Evolutionary conservation across 2,797 vertebrate species (phyloP).

Genomic region (Muscicapa comitata): DNA sequence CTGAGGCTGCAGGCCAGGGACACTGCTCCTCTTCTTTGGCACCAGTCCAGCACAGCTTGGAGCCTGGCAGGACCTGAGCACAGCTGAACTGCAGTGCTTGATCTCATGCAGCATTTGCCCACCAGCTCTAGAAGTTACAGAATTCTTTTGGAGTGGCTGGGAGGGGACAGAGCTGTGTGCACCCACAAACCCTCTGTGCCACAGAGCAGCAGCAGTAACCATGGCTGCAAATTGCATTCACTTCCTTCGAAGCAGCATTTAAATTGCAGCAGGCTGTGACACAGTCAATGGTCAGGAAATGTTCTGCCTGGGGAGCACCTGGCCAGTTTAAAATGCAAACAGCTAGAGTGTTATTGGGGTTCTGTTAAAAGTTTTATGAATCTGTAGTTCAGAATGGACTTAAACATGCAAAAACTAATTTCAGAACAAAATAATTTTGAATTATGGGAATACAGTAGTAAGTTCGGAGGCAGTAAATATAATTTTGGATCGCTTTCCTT

Average conservation of each 20-base stretch:
- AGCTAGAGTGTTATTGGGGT: background rate
- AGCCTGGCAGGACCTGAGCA: background rate
- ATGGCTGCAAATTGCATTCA: background rate
- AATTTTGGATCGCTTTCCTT: background rate
- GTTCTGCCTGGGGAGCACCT: background rate
- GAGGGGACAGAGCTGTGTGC: background rate
- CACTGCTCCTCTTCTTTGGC: background rate
- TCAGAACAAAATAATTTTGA: background rate
- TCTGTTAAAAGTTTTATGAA: background rate
- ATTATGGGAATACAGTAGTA: background rate
- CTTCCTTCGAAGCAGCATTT: background rate
- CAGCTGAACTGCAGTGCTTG: background rate
- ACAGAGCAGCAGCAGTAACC: background rate
- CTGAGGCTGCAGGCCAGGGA: background rate
- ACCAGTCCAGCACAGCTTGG: background rate
- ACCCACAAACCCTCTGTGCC: background rate
- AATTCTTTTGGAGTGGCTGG: slow-evolving; percentile 41
- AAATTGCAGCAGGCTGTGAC: background rate
- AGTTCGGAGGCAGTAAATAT: background rate
- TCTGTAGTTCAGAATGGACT: background rate
- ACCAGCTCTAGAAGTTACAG: background rate
- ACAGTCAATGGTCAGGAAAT: background rate
- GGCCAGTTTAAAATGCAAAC: background rate
- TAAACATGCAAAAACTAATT: background rate
- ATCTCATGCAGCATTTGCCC: slow-evolving; percentile 48